phyloP scores from a whole-genome alignment of 2,113 vertebrate species.

The Gambusia holbrooki region DNA sequence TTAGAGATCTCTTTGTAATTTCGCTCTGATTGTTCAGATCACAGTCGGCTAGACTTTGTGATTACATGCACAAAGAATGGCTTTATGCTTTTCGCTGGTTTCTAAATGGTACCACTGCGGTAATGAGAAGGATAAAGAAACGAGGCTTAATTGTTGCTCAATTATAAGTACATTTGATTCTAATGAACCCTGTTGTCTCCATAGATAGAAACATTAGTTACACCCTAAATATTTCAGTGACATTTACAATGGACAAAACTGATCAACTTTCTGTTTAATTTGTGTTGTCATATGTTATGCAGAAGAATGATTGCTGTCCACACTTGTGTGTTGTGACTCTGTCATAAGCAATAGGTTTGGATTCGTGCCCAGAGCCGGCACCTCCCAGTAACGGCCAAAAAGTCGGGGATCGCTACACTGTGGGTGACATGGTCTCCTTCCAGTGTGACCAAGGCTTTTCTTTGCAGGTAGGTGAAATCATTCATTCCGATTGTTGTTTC shows the following conservation, averaged over 20 bases:
- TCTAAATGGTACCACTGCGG: slow-evolving; percentile 27
- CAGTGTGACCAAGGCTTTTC: slow-evolving; percentile 95
- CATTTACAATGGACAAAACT: not conserved
- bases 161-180: slow-evolving; percentile 51
- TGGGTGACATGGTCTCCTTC: slow-evolving; percentile 97
- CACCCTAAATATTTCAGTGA: not conserved
- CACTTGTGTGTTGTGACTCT: slow-evolving; percentile 80
- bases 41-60: slow-evolving; percentile 57
- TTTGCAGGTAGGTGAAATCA: slow-evolving; percentile 84
- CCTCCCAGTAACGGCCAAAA: slow-evolving; percentile 90
- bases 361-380: slow-evolving; percentile 95
- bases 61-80: slow-evolving; percentile 53
- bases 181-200: slow-evolving; percentile 10
- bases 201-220: slow-evolving; percentile 4
- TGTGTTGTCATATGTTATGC: slow-evolving; percentile 19
- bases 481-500: slow-evolving; percentile 4
- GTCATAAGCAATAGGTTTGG: slow-evolving; percentile 94
- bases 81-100: slow-evolving; percentile 52
- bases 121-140: slow-evolving; percentile 26
- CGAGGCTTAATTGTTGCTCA: slow-evolving; percentile 28
- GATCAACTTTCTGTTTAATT: not conserved
- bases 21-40: slow-evolving; percentile 70
- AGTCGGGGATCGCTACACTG: slow-evolving; percentile 93
- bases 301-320: slow-evolving; percentile 76
- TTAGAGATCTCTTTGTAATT: slow-evolving; percentile 71